A percentile compares a stretch with the other conserved stretches of the same genome.
Evolutionary conservation across 2,113 vertebrate species (phyloP).

Genomic region (Callocephalon fimbriatum): DNA sequence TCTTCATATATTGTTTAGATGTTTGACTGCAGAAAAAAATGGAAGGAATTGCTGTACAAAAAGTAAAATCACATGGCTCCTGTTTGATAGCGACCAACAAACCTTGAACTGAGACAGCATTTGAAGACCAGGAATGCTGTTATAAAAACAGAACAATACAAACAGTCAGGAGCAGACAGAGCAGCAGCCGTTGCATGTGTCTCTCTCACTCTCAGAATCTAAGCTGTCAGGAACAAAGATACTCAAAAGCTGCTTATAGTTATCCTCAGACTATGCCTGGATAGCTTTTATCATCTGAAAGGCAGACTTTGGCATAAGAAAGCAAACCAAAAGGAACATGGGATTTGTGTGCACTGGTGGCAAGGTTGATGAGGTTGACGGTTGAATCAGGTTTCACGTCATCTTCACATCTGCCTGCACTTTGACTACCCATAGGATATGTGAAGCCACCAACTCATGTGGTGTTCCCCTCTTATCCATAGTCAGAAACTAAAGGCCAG

Average conservation of each 20-base stretch:
- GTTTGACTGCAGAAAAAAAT: rapidly evolving
- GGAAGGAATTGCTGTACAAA: neutral
- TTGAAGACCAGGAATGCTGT: neutral
- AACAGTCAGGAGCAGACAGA: neutral
- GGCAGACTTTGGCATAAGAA: neutral
- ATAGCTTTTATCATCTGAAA: neutral
- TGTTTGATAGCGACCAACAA: neutral
- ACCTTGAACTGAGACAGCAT: neutral
- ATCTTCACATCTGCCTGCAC: neutral
- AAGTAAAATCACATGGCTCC: neutral
- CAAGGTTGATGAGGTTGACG: neutral
- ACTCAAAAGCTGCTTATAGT: neutral
- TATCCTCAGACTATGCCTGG: neutral
- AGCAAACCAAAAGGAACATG: neutral
- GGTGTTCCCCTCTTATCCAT: rapidly evolving
- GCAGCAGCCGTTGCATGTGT: neutral
- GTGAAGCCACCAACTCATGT: neutral
- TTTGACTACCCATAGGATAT: rapidly evolving
- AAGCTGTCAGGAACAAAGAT: neutral
- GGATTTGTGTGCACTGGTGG: neutral
- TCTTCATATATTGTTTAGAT: neutral
- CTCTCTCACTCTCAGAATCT: neutral
- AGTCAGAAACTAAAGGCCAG: neutral
- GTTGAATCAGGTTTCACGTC: neutral
- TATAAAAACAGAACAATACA: neutral